phyloP scores from a whole-genome alignment of 2,113 vertebrate species.

The Tragelaphus buxtoni region DNA sequence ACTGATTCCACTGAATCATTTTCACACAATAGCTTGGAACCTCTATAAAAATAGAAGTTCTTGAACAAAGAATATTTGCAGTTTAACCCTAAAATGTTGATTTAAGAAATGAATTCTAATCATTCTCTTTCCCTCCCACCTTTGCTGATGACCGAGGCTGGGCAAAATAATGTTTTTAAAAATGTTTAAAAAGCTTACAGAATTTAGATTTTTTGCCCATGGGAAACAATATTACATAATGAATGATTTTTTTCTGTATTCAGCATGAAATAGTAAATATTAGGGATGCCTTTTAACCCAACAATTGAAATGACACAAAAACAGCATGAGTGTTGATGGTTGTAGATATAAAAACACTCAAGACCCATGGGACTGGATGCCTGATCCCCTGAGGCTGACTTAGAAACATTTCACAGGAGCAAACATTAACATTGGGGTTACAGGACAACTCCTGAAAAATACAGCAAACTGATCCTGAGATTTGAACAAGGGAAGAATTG shows the following conservation, averaged over 20 bases:
- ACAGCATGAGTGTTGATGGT: background rate
- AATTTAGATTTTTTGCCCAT: background rate
- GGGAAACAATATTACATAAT: background rate
- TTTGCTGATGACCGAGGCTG: background rate
- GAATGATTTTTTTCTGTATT: background rate
- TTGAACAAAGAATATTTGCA: conserved; percentile 22
- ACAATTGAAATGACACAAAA: background rate
- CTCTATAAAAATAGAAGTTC: conserved; percentile 12
- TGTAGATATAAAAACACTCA: background rate
- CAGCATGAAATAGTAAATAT: background rate
- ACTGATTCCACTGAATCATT: background rate
- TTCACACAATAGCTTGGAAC: background rate
- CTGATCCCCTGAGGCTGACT: background rate
- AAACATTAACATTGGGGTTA: background rate
- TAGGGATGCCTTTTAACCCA: background rate
- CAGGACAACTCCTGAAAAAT: background rate
- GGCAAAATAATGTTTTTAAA: conserved; percentile 27
- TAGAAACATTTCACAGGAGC: background rate
- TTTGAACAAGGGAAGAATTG: background rate
- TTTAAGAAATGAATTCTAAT: conserved; percentile 23
- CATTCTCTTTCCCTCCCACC: background rate
- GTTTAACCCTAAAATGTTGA: conserved; percentile 15
- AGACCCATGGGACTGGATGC: background rate
- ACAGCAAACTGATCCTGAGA: background rate
- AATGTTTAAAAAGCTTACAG: background rate